Evolutionary conservation across 2,797 vertebrate genomes (phyloP).

Genomic region (Cossypha dichroa): DNA sequence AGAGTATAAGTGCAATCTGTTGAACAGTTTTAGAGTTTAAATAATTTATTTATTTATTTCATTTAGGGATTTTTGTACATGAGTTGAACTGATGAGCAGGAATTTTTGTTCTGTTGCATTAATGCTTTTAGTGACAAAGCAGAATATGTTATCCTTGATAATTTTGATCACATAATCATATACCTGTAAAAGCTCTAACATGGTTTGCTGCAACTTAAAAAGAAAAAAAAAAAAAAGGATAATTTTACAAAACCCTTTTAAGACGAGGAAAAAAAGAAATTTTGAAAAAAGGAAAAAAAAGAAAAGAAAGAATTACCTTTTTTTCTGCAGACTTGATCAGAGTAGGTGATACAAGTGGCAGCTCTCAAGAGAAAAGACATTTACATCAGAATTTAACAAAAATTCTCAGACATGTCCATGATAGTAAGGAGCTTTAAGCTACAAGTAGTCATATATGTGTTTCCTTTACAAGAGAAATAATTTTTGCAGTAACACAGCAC

Average conservation of each 20-base stretch:
- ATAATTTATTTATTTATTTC: not conserved
- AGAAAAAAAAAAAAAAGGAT: not conserved
- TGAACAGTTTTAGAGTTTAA: not conserved
- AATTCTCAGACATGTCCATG: not conserved
- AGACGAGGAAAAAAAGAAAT: rapidly evolving
- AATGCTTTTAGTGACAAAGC: not conserved
- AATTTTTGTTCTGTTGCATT: not conserved
- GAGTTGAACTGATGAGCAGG: not conserved
- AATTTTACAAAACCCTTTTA: not conserved
- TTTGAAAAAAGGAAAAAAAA: not conserved
- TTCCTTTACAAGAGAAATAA: not conserved
- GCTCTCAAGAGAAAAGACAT: not conserved
- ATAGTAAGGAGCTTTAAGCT: not conserved
- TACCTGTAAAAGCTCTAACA: not conserved
- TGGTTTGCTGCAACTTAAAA: not conserved
- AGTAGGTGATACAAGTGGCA: not conserved
- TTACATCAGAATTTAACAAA: not conserved
- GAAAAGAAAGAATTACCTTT: not conserved
- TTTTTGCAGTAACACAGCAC: not conserved
- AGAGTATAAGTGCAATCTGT: not conserved
- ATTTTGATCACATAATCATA: not conserved
- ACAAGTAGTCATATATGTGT: not conserved
- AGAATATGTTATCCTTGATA: not conserved
- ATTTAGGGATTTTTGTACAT: not conserved
- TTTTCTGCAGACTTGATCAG: not conserved